Percentiles rank a stretch among this genome's conserved stretches.
phyloP scores from a whole-genome alignment of 2,113 vertebrate species.

The Ivindomyrus marchei region DNA sequence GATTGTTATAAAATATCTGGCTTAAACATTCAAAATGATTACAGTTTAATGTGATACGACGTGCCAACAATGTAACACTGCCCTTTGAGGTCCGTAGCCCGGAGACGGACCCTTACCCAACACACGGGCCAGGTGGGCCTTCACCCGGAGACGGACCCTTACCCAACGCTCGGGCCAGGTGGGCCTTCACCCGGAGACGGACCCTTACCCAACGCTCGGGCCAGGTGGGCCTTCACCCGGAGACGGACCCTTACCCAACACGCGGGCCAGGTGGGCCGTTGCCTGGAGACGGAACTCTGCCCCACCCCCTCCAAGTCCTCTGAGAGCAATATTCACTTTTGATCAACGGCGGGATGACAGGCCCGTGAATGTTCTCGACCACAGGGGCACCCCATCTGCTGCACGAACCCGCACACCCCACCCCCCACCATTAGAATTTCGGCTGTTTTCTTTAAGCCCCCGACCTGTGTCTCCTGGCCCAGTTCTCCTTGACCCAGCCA shows the following conservation, averaged over 20 bases:
- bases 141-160: conserved; percentile 65
- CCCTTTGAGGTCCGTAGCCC: neutral
- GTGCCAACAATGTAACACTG: neutral
- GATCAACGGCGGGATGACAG: conserved; percentile 79
- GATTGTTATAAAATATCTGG: neutral
- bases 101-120: neutral
- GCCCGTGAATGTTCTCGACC: conserved; percentile 85
- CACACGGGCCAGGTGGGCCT: conserved; percentile 50
- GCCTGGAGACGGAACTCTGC: conserved; percentile 63
- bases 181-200: conserved; percentile 64
- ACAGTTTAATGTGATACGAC: neutral
- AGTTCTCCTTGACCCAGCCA: neutral
- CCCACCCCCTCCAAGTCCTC: conserved; percentile 52
- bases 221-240: conserved; percentile 54
- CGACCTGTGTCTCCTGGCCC: neutral
- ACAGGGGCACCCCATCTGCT: conserved; percentile 92
- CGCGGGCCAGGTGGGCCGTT: conserved; percentile 42
- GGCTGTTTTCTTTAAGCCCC: conserved; percentile 29
- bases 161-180: conserved; percentile 38
- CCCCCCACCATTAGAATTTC: neutral
- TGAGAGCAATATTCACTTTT: conserved; percentile 86
- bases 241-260: conserved; percentile 57
- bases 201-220: conserved; percentile 52
- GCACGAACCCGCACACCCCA: conserved; percentile 65
- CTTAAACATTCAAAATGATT: neutral